Evolutionary conservation across 2,797 vertebrate genomes (phyloP), one percentile per base, ranked within the genome.

Genomic region (Sebastes vulpes): DNA sequence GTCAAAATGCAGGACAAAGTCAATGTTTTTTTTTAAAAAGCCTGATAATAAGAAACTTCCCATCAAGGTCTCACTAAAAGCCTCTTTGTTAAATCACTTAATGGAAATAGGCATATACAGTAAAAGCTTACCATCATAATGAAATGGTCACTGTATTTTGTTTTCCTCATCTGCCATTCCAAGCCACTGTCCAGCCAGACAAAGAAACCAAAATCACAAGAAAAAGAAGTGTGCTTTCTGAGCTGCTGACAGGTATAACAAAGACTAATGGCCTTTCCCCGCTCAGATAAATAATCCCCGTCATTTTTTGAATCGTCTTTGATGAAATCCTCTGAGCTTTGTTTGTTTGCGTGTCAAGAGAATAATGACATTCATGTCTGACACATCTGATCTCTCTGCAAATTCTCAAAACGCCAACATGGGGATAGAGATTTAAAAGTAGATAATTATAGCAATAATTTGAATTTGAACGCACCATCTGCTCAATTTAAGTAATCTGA

Each of bases 161-260:
- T 77, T 81, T 54, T 63, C 11, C 35, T 53, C 26, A 48, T 66
- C 64, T 72, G 58, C n/a, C 35, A 18, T 69, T 59, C 5, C 21
- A 21, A 60, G 32, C 20, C 54, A 28, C 25, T 1, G 2, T 60
- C 58, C 35, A 21, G 11, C 8, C 1, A 28, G 2, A 71, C 63
- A 61, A 48, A 79, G 29, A 78, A 46, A 61, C 31, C 2, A 23
- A 38, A 58, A 59, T 46, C 42, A 79, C 29, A 58, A 38, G 14
- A 72, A 78, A 78, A 73, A 48, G 18, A 5, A 31, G 11, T 5
- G 12, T 18, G 7, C 57, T 77, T 31, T 76, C 25, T 65, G 56
- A 68, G 66, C 86, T 73, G 65, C 86, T 73, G 89, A 81, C 87
- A 86, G 75, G 73, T 76, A 25, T 28, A 90, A 90, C 80, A 86